phyloP scores from a whole-genome alignment of 1,140 invertebrate genomes.

The Armadillidium nasatum region DNA sequence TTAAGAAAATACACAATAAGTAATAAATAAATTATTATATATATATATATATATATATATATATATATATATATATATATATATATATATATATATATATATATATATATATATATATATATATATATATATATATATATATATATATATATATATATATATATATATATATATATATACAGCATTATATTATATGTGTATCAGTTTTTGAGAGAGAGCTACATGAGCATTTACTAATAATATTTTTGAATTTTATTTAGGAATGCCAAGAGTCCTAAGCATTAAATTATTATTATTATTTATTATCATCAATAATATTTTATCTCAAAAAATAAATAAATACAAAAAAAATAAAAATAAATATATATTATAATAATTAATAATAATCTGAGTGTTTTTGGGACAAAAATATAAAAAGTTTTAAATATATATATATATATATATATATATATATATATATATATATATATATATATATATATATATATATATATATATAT shows the following conservation, averaged over 20 bases:
- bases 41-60: constrained; percentile 38
- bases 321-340: too few species aligned
- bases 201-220: constrained; percentile 4
- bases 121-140: constrained; percentile 40
- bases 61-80: constrained; percentile 25
- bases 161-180: constrained; percentile 12
- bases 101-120: constrained; percentile 28
- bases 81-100: constrained; percentile 23
- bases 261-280: too few species aligned
- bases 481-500: constrained; percentile 20
- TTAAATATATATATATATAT: constrained; percentile 21
- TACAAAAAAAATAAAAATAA: too few species aligned
- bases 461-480: constrained; percentile 24
- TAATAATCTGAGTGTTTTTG: too few species aligned
- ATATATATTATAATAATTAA: too few species aligned
- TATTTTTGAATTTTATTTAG: too few species aligned
- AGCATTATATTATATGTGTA: neutral
- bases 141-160: constrained; percentile 32
- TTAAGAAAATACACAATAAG: constrained; percentile 39
- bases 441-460: constrained; percentile 13
- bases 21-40: constrained; percentile 39
- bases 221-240: neutral
- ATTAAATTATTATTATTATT: too few species aligned
- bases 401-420: neutral
- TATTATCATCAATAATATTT: too few species aligned